phyloP scores from a whole-genome alignment of 2,113 vertebrate species.

The Actenoides hombroni region DNA sequence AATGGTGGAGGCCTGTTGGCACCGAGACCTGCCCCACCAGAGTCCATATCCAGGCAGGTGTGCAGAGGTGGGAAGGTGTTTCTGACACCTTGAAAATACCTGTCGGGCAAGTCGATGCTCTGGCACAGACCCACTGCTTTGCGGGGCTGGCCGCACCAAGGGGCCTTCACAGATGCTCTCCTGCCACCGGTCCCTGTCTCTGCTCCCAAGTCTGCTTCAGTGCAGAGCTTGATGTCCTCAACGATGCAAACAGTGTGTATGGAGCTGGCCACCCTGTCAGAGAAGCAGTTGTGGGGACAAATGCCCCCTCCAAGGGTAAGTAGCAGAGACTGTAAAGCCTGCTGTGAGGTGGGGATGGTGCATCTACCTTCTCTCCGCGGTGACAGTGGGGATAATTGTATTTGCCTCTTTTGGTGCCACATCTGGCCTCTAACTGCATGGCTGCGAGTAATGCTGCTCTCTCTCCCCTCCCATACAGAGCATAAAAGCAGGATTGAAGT shows the following conservation, averaged over 20 bases:
- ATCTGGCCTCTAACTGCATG: background rate
- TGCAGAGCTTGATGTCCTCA: background rate
- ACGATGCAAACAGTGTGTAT: rapidly evolving
- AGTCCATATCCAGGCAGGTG: rapidly evolving
- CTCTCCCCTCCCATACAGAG: background rate
- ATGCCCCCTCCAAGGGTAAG: rapidly evolving
- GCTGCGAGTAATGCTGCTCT: background rate
- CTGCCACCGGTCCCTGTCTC: rapidly evolving
- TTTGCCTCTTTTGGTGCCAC: background rate
- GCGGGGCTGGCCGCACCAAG: too few relatives aligned
- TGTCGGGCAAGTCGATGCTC: rapidly evolving
- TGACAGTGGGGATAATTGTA: background rate
- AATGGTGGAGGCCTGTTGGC: background rate
- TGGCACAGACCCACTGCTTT: background rate
- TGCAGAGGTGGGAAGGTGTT: background rate
- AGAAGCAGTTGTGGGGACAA: background rate
- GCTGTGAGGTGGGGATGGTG: background rate
- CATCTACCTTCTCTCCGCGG: background rate
- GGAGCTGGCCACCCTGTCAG: background rate
- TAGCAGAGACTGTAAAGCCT: background rate
- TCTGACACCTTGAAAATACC: background rate
- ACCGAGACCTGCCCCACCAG: background rate
- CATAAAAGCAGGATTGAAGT: background rate
- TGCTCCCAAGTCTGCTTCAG: background rate
- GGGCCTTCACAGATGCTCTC: background rate